These are phyloP conservation scores for Haemorhous mexicanus DNA, from an alignment of 2,113 vertebrate species.

Conservation along the genomic window DNA sequence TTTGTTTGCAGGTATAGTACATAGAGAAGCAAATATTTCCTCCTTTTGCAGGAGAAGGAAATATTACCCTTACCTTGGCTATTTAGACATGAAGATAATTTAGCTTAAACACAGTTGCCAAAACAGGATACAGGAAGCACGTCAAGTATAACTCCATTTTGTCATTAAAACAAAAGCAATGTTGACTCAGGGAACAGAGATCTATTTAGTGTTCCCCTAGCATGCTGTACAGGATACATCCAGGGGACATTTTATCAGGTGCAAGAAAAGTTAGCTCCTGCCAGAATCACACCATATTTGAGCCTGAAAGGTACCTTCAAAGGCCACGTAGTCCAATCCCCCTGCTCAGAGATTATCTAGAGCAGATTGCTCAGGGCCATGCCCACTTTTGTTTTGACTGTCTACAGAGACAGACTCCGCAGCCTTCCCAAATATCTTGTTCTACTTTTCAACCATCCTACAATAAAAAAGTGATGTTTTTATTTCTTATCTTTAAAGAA, in stretches of 20 bases:
- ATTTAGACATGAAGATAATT: neutral
- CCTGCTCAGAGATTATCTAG: neutral
- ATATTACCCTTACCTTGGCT: neutral
- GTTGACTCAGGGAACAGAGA: neutral
- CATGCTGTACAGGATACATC: too few species aligned
- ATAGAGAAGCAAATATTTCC: neutral
- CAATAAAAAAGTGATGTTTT: neutral
- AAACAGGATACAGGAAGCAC: neutral
- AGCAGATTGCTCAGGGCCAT: neutral
- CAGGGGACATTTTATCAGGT: neutral
- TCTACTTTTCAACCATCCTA: neutral
- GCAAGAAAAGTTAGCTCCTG: neutral
- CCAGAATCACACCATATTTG: neutral
- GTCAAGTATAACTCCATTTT: neutral
- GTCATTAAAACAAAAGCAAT: neutral
- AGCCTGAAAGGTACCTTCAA: neutral
- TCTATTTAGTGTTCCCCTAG: neutral
- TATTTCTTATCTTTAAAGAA: neutral
- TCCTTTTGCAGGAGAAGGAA: neutral
- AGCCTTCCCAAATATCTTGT: neutral
- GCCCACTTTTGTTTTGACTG: neutral
- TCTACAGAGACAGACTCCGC: neutral
- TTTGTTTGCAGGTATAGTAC: neutral
- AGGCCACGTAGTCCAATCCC: neutral
- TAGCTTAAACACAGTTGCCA: rapidly evolving